Conservation (phyloP, 2,888 invertebrate genomes). For the Eustalomyia histrio region DNA sequence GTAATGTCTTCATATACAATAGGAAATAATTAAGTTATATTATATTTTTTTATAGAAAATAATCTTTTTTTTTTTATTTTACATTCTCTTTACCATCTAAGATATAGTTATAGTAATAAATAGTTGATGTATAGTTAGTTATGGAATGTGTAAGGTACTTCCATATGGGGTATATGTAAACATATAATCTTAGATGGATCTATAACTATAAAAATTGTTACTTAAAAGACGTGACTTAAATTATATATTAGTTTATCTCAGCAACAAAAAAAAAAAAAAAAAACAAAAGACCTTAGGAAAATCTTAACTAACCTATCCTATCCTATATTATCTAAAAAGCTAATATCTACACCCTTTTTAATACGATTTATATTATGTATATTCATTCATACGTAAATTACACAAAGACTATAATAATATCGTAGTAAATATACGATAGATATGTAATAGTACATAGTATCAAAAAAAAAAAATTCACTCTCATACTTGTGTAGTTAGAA, state of each 20-base stretch:
- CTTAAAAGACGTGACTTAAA: conserved; percentile 63
- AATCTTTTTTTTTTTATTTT: too few relatives aligned
- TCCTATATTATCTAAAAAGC: conserved; percentile 8
- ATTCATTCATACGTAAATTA: conserved; percentile 59
- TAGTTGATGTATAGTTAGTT: background rate
- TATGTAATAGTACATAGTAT: conserved; percentile 21
- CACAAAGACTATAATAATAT: conserved; percentile 50
- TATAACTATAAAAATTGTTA: conserved; percentile 52
- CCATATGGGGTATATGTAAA: background rate
- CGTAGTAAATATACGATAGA: conserved; percentile 14
- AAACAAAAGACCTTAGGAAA: conserved; percentile 16
- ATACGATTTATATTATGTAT: conserved; percentile 32
- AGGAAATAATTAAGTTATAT: background rate
- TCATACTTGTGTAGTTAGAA: conserved; percentile 36
- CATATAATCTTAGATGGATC: conserved; percentile 58
- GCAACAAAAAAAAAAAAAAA: background rate
- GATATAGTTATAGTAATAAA: conserved; percentile 1
- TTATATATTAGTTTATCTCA: conserved; percentile 62
- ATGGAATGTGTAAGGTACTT: background rate
- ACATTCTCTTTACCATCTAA: background rate
- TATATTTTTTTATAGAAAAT: background rate
- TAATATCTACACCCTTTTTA: conserved; percentile 50
- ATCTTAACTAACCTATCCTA: conserved; percentile 27
- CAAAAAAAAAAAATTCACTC: background rate
- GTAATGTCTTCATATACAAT: background rate